Conservation (phyloP, 2,113 vertebrate species). For the Muntiacus muntjak region DNA sequence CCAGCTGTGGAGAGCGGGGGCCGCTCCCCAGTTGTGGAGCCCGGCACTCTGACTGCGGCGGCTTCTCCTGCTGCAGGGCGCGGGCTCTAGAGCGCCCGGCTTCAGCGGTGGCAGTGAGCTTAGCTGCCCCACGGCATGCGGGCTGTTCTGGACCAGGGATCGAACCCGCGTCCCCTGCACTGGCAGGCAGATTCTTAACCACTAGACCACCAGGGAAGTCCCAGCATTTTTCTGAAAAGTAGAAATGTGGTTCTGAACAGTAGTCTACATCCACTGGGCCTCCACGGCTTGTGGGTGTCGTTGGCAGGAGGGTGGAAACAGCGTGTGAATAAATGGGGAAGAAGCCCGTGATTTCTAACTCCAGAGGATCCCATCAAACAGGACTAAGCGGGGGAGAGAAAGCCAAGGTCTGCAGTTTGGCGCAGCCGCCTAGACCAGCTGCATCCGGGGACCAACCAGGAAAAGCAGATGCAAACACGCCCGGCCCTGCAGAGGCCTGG, state of each 20-base stretch:
- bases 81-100: fast-evolving
- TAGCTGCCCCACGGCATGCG: neutral
- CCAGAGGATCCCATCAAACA: neutral
- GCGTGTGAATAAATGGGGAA: neutral
- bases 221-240: neutral
- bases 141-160: neutral
- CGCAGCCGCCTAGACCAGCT: neutral
- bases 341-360: neutral
- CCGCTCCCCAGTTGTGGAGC: neutral
- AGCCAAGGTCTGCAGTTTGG: neutral
- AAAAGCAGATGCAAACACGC: neutral
- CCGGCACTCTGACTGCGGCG: fast-evolving
- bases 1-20: fast-evolving
- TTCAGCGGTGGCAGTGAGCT: neutral
- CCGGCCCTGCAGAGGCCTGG: neutral
- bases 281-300: fast-evolving
- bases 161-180: neutral
- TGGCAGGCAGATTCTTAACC: neutral
- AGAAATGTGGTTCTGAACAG: neutral
- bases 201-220: neutral
- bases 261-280: fast-evolving
- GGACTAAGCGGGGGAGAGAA: neutral
- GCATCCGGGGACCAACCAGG: neutral
- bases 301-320: neutral
- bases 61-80: neutral